Evolutionary conservation across 2,888 invertebrate genomes (phyloP).

Genomic region (Drosophila borborema): DNA sequence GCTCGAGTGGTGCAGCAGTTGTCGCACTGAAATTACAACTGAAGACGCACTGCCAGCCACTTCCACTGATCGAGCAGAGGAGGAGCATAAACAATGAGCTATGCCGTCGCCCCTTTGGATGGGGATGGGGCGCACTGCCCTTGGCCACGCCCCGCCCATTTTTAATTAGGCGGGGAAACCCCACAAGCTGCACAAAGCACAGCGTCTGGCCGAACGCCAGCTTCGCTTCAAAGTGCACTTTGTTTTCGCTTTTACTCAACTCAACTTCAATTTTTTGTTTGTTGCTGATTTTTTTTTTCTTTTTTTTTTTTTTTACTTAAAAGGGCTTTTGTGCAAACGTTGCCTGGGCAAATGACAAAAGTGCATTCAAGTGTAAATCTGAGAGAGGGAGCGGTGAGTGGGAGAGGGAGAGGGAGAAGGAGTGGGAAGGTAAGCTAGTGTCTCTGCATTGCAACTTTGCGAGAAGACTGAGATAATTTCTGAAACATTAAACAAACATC

Average conservation of each 20-base stretch:
- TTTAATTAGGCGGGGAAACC: constrained; percentile 68
- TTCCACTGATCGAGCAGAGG: constrained; percentile 38
- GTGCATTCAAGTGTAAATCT: constrained; percentile 81
- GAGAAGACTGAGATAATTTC: neutral
- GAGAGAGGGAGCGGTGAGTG: constrained; percentile 8
- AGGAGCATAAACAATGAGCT: neutral
- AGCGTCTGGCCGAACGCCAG: constrained; percentile 26
- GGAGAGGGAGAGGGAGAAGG: neutral
- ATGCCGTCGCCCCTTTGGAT: neutral
- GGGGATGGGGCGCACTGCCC: neutral
- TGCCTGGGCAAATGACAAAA: constrained; percentile 63
- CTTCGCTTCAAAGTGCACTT: constrained; percentile 50
- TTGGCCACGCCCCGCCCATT: constrained; percentile 11
- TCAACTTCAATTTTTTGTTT: constrained; percentile 10
- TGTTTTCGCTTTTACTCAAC: constrained; percentile 29
- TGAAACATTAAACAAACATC: neutral
- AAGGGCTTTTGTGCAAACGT: constrained; percentile 44
- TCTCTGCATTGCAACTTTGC: neutral
- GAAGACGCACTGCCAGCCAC: constrained; percentile 19
- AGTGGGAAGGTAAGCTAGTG: neutral
- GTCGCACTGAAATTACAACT: constrained; percentile 13
- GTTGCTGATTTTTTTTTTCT: constrained; percentile 12
- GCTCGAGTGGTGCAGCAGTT: constrained; percentile 3
- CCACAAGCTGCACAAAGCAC: constrained; percentile 40
- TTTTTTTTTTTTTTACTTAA: constrained; percentile 37